These are phyloP conservation scores for Stenopsyche tienmushanensis DNA, from an alignment of 1,140 invertebrate genomes.

Conservation along the genomic window DNA sequence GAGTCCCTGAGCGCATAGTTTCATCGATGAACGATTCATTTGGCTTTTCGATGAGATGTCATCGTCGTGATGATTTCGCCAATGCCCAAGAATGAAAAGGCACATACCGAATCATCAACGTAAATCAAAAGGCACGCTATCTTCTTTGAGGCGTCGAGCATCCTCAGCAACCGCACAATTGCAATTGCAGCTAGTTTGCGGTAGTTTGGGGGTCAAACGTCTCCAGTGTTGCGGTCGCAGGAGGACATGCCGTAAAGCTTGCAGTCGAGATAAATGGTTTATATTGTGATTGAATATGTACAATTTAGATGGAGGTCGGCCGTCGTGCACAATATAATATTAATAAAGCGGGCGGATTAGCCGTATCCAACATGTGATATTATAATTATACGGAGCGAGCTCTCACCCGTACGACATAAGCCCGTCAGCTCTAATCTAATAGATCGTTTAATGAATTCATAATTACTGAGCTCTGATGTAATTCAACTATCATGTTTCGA, in stretches of 20 bases:
- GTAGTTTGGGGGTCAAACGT: too few relatives aligned
- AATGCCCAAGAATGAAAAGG: too few relatives aligned
- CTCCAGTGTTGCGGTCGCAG: too few relatives aligned
- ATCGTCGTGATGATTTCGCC: too few relatives aligned
- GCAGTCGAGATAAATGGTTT: too few relatives aligned
- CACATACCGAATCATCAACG: too few relatives aligned
- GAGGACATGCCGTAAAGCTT: too few relatives aligned
- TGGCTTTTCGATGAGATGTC: too few relatives aligned
- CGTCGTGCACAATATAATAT: background rate
- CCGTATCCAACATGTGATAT: constrained; percentile 6
- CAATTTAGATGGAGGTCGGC: background rate
- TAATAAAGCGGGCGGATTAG: background rate
- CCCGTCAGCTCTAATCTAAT: constrained; percentile 20
- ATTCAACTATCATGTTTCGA: constrained; percentile 7
- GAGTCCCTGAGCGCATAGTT: too few relatives aligned
- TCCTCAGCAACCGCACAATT: background rate
- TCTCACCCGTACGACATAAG: background rate
- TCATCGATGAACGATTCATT: too few relatives aligned
- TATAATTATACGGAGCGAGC: constrained; percentile 6
- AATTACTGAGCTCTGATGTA: constrained; percentile 19
- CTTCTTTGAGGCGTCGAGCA: too few relatives aligned
- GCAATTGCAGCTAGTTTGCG: background rate
- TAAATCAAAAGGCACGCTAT: background rate
- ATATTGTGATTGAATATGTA: too few relatives aligned
- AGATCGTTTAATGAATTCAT: constrained; percentile 29